Base-by-base conservation (phyloP, 2,888 invertebrate genomes). In the Euplexia lucipara region DNA sequence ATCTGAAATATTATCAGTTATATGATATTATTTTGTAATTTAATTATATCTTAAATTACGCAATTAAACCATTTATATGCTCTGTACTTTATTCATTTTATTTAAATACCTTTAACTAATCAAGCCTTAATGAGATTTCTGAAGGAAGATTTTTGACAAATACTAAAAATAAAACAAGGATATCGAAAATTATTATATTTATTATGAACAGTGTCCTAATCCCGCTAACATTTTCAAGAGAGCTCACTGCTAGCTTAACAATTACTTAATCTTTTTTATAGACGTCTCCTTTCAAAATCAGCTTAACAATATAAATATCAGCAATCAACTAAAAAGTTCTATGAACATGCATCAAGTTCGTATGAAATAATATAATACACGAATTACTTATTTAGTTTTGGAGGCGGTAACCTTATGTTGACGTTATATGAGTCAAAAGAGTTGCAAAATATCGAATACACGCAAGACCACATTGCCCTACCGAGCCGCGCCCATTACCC, bases 141-240 rank as follows among this genome's bases (percentile, higher is more conserved):
- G 2, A 10, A n/a, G 54, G 20, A 6, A 9, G 2, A 9, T 32
- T 53, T 4, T 20, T 26, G 12, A 12, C 14, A 22, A 42, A n/a
- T n/a, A 3, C 7, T 39, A 14, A 14, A 61, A 72, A 75, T 70
- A 62, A 78, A 75, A 76, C 63, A 58, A 57, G 9, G 0, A 56
- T 52, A 34, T 76, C 70, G 56, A 73, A 79, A 83, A 83, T 78
- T 82, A 81, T 79, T 79, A 81, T 84, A 79, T 83, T 79, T 81
- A 83, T 77, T 83, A 80, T 75, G 77, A 85, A 84, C 83, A 79
- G 82, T 81, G 70, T 77, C 79, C n/a, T 83, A 82, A 75, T 77
- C 71, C 73, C 56, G 70, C 77, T 77, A 78, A 73, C 65, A 69
- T 75, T 68, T 75, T 59, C 59, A 78, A 81, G 78, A 83, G 83